phyloP scores from a whole-genome alignment of 2,113 vertebrate genomes.

The Poecilia latipinna region DNA sequence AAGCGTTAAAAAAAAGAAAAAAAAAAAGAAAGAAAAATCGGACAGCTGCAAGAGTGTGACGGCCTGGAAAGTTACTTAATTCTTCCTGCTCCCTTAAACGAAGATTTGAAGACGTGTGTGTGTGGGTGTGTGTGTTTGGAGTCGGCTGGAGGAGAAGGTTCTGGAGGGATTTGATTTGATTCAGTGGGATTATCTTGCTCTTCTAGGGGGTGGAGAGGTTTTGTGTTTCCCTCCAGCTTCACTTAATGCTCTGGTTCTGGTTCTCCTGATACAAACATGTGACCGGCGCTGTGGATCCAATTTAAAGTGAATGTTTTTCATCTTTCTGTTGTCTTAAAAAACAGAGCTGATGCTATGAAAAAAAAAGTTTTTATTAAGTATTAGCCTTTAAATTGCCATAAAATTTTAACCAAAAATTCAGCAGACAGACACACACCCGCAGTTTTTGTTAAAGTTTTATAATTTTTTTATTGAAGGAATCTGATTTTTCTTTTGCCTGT shows the following conservation, averaged over 20 bases:
- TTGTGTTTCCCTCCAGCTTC: background rate
- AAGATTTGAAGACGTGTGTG: background rate
- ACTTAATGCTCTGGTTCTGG: background rate
- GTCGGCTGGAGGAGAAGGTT: constrained; percentile 5
- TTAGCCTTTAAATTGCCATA: background rate
- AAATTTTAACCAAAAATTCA: background rate
- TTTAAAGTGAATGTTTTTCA: background rate
- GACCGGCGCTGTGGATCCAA: background rate
- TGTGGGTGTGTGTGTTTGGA: too few relatives aligned
- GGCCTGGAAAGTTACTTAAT: constrained; percentile 55
- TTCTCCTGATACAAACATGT: background rate
- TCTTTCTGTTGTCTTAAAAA: background rate
- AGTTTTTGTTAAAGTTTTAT: too few relatives aligned
- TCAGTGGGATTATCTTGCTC: constrained; percentile 25
- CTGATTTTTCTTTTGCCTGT: too few relatives aligned
- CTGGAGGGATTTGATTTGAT: constrained; percentile 36
- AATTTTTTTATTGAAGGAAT: too few relatives aligned
- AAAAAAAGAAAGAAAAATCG: background rate
- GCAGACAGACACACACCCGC: too few relatives aligned
- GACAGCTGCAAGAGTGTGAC: constrained; percentile 51
- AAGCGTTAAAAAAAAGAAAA: constrained; percentile 10
- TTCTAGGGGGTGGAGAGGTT: background rate
- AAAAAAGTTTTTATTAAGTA: background rate
- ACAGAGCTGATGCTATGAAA: background rate
- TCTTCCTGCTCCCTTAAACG: constrained; percentile 13